Conservation (phyloP, 2,797 vertebrate species). For the Myiotriccus ornatus region DNA sequence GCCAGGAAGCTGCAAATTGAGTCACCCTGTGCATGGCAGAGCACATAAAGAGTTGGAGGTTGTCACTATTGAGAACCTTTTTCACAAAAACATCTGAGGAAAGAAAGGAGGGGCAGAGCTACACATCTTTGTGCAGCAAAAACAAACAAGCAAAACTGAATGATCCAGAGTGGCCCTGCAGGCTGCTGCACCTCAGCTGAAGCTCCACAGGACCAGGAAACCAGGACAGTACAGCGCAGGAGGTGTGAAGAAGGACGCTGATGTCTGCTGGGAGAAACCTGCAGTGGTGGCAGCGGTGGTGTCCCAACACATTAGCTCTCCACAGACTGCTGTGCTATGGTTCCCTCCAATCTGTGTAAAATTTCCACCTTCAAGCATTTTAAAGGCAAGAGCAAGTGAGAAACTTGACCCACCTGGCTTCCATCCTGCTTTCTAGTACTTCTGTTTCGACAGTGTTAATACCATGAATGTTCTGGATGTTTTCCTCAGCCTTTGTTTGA, state of each 20-base stretch:
- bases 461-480: neutral
- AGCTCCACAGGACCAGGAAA: neutral
- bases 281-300: accelerated
- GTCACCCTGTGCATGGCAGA: neutral
- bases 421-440: neutral
- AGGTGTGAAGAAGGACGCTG: neutral
- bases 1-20: neutral
- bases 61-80: neutral
- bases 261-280: neutral
- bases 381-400: neutral
- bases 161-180: accelerated
- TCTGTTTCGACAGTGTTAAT: neutral
- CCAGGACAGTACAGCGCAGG: neutral
- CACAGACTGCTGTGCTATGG: neutral
- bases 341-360: neutral
- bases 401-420: neutral
- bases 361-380: neutral
- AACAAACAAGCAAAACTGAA: neutral
- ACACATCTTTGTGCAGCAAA: neutral
- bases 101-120: neutral
- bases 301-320: neutral
- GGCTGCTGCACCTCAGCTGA: neutral
- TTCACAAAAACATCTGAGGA: neutral
- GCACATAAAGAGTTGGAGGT: neutral
- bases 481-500: neutral